Evolutionary conservation across 1,140 invertebrate species (phyloP), one percentile per base, ranked within the genome.

Genomic region (Helicoverpa armigera): DNA sequence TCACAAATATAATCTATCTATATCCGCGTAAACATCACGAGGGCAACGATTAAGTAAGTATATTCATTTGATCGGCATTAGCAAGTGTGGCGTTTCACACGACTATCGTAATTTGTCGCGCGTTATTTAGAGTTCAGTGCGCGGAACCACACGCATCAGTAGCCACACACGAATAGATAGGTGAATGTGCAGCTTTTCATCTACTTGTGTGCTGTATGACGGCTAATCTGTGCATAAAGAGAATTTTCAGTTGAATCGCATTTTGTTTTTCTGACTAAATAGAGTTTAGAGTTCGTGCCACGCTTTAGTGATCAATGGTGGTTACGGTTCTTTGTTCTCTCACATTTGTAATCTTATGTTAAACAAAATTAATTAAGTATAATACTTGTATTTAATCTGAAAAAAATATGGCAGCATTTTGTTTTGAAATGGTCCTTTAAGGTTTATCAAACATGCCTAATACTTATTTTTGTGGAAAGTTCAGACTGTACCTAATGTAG

Each of bases 11-110:
- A 73, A 73, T 73, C 70, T 35, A 60, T 9, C 10, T 35, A 48
- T 60, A 70, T 50, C 73, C 35, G 16, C 53, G 54, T 75, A 75
- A 75, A 75, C 48, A 77, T 51, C 74, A 53, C 60, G 60, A 77
- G 74, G 74, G 74, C 61, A 77, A 67, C 50, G 61, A 75, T 80
- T 70, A 63, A 75, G 70, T 65, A 69, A 75, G 70, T 65, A 69
- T 73, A 80, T 81, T 81, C 75, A 75, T 84, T 79, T 69, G 61
- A 81, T 73, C 61, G 67, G 76, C 35, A 85, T 83, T 82, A 88
- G 83, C 80, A 87, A 86, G 88, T 91, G 88, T 91, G 87, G 80
- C 85, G 75, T 87, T 92, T 91, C 89, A 86, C 90, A 92, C 90
- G 90, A 87, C 79, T 86, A 86, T 89, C 83, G 86, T 85, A 90